A percentile compares a stretch with the other conserved stretches of the same genome.
These are phyloP conservation scores for Drosophila kuntzei DNA, from an alignment of 2,888 invertebrate species.

Conservation along the genomic window DNA sequence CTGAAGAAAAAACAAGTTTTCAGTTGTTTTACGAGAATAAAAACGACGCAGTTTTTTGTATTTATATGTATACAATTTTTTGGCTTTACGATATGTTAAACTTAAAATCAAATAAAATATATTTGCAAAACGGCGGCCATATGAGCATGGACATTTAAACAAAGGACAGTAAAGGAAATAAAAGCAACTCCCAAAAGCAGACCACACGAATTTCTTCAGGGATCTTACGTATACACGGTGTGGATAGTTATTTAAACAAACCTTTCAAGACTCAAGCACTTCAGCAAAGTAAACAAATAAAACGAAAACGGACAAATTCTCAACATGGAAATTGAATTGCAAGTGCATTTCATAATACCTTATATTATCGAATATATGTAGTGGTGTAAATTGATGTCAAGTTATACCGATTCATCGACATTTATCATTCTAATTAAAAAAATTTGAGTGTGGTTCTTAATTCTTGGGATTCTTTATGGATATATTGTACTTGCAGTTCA, in stretches of 20 bases:
- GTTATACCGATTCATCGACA: neutral
- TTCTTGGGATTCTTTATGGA: too few relatives aligned
- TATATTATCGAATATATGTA: neutral
- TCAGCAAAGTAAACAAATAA: slow-evolving; percentile 26
- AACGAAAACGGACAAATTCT: slow-evolving; percentile 17
- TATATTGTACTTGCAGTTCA: too few relatives aligned
- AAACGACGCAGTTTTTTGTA: neutral
- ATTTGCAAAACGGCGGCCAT: neutral
- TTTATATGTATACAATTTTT: neutral
- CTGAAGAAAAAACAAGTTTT: slow-evolving; percentile 12
- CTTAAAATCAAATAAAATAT: neutral
- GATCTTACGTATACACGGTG: neutral
- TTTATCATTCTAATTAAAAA: too few relatives aligned
- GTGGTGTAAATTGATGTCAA: too few relatives aligned
- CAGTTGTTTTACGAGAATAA: slow-evolving; percentile 2
- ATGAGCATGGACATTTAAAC: neutral
- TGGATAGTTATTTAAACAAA: slow-evolving; percentile 28
- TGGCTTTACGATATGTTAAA: neutral
- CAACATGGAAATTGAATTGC: slow-evolving; percentile 14
- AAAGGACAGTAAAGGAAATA: neutral
- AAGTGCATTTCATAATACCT: slow-evolving; percentile 10
- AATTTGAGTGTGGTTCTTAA: too few relatives aligned
- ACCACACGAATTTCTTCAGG: neutral
- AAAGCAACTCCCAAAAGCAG: slow-evolving; percentile 8
- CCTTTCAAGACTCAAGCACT: slow-evolving; percentile 20